A percentile compares a stretch with the other conserved stretches of the same genome.
Conservation (phyloP, 2,888 invertebrate species). For the Netelia inedita region DNA sequence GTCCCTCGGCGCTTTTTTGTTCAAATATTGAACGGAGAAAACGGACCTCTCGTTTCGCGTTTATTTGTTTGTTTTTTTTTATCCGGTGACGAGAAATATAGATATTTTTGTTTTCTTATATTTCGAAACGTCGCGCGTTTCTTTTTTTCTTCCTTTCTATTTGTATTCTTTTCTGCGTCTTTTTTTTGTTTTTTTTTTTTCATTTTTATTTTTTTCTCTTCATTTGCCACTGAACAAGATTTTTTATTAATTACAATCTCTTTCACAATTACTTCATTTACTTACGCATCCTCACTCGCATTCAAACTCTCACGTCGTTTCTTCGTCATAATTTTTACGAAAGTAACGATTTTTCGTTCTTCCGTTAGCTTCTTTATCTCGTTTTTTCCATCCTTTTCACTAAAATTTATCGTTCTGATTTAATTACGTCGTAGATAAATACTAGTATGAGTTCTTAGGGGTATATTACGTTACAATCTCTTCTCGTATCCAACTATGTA, state of each 20-base stretch:
- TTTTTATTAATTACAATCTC: conserved; percentile 44
- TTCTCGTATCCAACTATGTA: conserved; percentile 71
- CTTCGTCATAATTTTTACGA: conserved; percentile 20
- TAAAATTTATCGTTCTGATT: conserved; percentile 65
- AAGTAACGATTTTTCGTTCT: conserved; percentile 6
- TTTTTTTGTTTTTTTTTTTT: conserved; percentile 32
- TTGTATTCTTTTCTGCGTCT: conserved; percentile 27
- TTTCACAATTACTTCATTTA: conserved; percentile 32
- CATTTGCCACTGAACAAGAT: conserved; percentile 41
- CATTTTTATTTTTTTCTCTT: conserved; percentile 17
- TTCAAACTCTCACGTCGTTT: conserved; percentile 36
- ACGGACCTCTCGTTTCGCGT: conserved; percentile 64
- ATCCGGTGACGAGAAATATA: conserved; percentile 51
- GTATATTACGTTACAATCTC: conserved; percentile 71
- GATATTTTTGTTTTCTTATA: conserved; percentile 17
- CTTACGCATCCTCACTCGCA: conserved; percentile 14
- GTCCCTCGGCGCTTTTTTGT: conserved; percentile 71
- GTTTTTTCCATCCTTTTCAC: too few relatives aligned
- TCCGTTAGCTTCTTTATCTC: too few relatives aligned
- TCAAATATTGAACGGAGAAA: conserved; percentile 79
- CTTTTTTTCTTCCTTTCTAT: conserved; percentile 29
- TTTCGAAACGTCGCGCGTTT: conserved; percentile 57
- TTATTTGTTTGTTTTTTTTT: conserved; percentile 33
- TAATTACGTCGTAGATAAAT: conserved; percentile 76
- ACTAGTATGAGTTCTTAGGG: conserved; percentile 76